Evolutionary conservation across 2,797 vertebrate genomes (phyloP).

Genomic region (Mormyrus proboscirostris): DNA sequence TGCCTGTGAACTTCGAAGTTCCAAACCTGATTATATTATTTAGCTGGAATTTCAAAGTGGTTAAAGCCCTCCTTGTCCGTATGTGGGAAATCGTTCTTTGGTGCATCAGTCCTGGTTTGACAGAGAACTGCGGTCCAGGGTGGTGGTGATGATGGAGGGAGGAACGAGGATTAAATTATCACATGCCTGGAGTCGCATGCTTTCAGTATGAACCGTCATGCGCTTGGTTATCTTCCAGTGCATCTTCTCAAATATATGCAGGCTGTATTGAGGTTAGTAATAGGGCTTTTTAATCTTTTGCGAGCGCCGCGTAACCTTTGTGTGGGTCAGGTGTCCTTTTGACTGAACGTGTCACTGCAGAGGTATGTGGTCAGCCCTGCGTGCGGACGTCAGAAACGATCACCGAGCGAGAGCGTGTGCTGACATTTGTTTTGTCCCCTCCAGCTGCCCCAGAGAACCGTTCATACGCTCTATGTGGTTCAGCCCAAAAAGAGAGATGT

Average conservation of each 20-base stretch:
- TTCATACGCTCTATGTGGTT: slow-evolving; percentile 57
- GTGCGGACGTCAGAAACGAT: not conserved
- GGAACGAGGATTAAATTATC: slow-evolving; percentile 19
- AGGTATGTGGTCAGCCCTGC: not conserved
- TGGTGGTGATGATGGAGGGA: not conserved
- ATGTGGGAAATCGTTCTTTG: slow-evolving; percentile 7
- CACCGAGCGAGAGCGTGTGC: not conserved
- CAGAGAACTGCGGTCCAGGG: not conserved
- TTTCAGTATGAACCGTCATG: slow-evolving; percentile 32
- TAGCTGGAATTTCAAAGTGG: slow-evolving; percentile 12
- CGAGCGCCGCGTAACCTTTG: not conserved
- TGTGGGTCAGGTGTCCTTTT: not conserved
- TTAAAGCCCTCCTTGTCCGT: not conserved
- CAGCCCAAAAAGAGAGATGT: slow-evolving; percentile 56
- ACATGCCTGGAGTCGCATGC: slow-evolving; percentile 43
- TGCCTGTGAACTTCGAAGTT: not conserved
- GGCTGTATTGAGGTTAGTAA: not conserved
- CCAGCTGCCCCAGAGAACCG: slow-evolving; percentile 40
- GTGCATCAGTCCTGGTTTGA: not conserved
- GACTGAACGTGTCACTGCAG: not conserved
- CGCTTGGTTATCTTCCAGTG: slow-evolving; percentile 38
- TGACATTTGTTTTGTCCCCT: not conserved
- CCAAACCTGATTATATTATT: not conserved
- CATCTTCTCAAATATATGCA: not conserved
- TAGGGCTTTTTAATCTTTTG: not conserved